Evolutionary conservation across 2,113 vertebrate species (phyloP).

Genomic region (Rhombomys opimus): DNA sequence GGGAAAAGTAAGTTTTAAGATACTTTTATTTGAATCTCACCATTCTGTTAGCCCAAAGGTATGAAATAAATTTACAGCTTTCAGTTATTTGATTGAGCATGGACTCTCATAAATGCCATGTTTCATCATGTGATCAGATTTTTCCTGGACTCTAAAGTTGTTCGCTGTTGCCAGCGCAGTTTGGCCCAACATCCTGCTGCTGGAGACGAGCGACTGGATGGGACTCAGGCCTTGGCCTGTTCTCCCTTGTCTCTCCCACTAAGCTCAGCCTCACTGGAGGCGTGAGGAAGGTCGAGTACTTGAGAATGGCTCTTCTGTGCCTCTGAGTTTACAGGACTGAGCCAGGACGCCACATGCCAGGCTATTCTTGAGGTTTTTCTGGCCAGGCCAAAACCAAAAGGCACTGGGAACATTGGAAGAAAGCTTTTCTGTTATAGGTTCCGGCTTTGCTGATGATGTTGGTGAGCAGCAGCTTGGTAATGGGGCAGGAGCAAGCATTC

Average conservation of each 20-base stretch:
- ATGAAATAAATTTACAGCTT: conserved; percentile 76
- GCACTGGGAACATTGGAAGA: conserved; percentile 68
- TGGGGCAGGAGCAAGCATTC: neutral
- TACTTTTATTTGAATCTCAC: conserved; percentile 46
- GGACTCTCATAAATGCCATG: conserved; percentile 75
- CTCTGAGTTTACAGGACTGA: conserved; percentile 51
- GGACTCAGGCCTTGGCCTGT: conserved; percentile 69
- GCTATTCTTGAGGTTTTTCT: conserved; percentile 77
- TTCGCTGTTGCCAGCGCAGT: conserved; percentile 59
- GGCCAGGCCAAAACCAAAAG: conserved; percentile 62
- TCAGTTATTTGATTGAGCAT: conserved; percentile 74
- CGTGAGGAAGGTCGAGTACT: conserved; percentile 61
- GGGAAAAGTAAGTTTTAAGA: conserved; percentile 42
- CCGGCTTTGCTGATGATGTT: conserved; percentile 55
- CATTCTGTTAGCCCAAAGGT: conserved; percentile 61
- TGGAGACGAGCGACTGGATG: conserved; percentile 62
- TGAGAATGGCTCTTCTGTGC: conserved; percentile 53
- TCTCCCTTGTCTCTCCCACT: conserved; percentile 65
- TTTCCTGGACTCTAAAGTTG: conserved; percentile 76
- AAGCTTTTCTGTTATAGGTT: conserved; percentile 67
- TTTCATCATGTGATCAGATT: conserved; percentile 74
- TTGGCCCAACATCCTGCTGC: conserved; percentile 21
- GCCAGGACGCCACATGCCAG: conserved; percentile 75
- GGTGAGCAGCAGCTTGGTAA: neutral
- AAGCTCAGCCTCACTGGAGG: conserved; percentile 56